Base-by-base conservation (phyloP, 23 tunicate genomes). In the Corella eumyota region DNA sequence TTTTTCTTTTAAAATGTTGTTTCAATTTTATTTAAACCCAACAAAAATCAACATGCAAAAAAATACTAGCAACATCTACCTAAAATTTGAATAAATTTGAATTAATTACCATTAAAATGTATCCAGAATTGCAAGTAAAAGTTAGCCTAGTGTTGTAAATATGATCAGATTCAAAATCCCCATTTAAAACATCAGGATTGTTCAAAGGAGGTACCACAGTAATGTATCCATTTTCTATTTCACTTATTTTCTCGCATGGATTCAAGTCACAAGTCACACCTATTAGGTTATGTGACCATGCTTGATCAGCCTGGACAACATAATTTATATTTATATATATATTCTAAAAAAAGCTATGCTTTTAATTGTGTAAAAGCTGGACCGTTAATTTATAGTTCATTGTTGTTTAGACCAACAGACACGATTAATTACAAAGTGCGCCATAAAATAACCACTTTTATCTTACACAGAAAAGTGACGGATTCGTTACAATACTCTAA, bases 271-370 rank as follows among this genome's bases (percentile, higher is more conserved):
- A 75, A 3, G 58, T 48, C 3, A 58, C 30, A 30, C 26, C 45
- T 6, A 36, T 34, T 30, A 64, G 11, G 62, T 74, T 50, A 32
- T 35, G 40, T 38, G 82, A 75, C 82, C 82, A 75, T 4, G 60
- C 3, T 32, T 56, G 61, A 33, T 75, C 35, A 23, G 67, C 82
- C 82, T 75, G 59, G 22, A 34, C 44, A 30, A 51, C 32, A 53
- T 9, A 40, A 40, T n/a, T n/a, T n/a, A n/a, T n/a, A n/a, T n/a
- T n/a, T n/a, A n/a, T n/a, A n/a, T n/a, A n/a, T n/a, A n/a, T n/a
- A n/a, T n/a, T n/a, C n/a, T n/a, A n/a, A n/a, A n/a, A n/a, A n/a
- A n/a, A n/a, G n/a, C n/a, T n/a, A n/a, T n/a, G n/a, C n/a, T n/a
- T n/a, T n/a, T n/a, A n/a, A n/a, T n/a, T n/a, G n/a, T n/a, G n/a